Evolutionary conservation across 2,888 invertebrate species (phyloP).

Genomic region (Idaea straminata): DNA sequence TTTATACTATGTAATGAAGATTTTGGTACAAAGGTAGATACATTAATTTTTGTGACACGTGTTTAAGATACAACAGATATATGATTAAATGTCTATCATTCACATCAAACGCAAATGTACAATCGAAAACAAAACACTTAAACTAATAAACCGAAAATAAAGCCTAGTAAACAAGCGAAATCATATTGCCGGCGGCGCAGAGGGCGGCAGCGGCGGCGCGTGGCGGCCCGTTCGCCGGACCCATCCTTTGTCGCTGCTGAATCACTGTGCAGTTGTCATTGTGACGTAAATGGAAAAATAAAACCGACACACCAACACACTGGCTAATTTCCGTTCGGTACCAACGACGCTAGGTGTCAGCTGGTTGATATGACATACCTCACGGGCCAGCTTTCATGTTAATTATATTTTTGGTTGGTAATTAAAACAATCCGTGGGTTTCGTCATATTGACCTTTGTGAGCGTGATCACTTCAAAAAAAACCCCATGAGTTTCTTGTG

Average conservation of each 20-base stretch:
- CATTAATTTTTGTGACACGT: too few species aligned
- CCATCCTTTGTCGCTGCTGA: conserved; percentile 36
- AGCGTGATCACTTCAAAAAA: too few species aligned
- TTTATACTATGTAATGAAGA: too few species aligned
- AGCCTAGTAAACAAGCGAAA: conserved; percentile 19
- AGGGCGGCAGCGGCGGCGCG: conserved; percentile 7
- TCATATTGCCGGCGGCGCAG: conserved; percentile 10
- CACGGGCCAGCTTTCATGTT: neutral
- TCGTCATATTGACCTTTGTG: too few species aligned
- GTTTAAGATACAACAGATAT: too few species aligned
- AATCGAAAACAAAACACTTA: too few species aligned
- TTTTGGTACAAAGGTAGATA: too few species aligned
- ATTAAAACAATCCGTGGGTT: too few species aligned
- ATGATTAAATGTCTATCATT: too few species aligned
- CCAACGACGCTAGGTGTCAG: neutral
- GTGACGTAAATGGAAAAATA: conserved; percentile 64
- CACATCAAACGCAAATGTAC: too few species aligned
- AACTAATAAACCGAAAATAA: conserved; percentile 12
- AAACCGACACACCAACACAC: conserved; percentile 34
- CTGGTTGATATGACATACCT: neutral
- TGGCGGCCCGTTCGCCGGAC: conserved; percentile 26
- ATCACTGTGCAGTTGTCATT: conserved; percentile 37
- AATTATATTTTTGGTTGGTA: neutral
- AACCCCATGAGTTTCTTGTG: too few species aligned
- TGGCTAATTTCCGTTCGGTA: conserved; percentile 53